Conservation (phyloP, 2,113 vertebrate genomes). For the Laticauda colubrina region DNA sequence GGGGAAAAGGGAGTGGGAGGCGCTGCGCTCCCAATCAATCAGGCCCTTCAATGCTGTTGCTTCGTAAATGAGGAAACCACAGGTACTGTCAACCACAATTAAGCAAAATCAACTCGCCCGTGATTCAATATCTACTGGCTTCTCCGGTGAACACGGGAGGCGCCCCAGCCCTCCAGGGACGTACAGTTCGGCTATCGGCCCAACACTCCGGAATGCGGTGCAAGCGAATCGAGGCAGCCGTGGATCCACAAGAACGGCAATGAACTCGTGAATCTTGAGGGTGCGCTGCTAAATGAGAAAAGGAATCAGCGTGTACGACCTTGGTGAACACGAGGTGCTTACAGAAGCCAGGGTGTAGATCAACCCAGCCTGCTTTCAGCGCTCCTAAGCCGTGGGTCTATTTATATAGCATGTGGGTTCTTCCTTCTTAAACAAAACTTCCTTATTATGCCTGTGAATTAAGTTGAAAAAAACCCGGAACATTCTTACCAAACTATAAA, state of each 20-base stretch:
- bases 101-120: slow-evolving; percentile 64
- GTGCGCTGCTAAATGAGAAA: neutral
- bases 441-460: neutral
- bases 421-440: neutral
- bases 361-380: slow-evolving; percentile 30
- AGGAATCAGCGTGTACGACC: slow-evolving; percentile 13
- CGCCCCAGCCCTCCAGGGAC: neutral
- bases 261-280: slow-evolving; percentile 41
- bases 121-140: slow-evolving; percentile 54
- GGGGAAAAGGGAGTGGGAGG: neutral
- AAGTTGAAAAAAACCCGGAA: no score
- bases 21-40: slow-evolving; percentile 66
- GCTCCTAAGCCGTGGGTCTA: slow-evolving; percentile 7
- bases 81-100: slow-evolving; percentile 66
- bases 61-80: slow-evolving; percentile 61
- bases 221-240: slow-evolving; percentile 22
- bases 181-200: slow-evolving; percentile 3
- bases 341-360: slow-evolving; percentile 25
- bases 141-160: slow-evolving; percentile 41
- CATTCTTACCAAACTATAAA: neutral
- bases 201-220: slow-evolving; percentile 1
- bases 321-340: slow-evolving; percentile 34
- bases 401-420: neutral
- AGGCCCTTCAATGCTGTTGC: slow-evolving; percentile 56
- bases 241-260: slow-evolving; percentile 28